Percentiles rank a stretch among this genome's conserved stretches.
These are phyloP conservation scores for Decapterus maruadsi DNA, from an alignment of 2,797 vertebrate genomes.

Conservation along the genomic window DNA sequence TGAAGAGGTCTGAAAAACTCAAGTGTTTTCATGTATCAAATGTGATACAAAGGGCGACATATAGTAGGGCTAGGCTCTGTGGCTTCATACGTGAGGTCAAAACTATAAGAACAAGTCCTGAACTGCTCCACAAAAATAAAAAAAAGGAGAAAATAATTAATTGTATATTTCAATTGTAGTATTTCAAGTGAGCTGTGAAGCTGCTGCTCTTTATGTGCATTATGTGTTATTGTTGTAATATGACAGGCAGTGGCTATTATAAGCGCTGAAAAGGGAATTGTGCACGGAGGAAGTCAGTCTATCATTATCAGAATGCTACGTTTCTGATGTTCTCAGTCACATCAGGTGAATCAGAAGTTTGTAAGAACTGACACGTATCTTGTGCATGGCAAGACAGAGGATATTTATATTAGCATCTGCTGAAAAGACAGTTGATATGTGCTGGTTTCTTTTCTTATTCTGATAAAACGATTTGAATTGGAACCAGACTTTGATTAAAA, in stretches of 20 bases:
- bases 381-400: background rate
- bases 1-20: too few species aligned
- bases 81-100: background rate
- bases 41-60: too few species aligned
- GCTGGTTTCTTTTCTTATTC: background rate
- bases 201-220: too few species aligned
- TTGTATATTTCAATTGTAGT: too few species aligned
- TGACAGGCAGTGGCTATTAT: too few species aligned
- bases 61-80: too few species aligned
- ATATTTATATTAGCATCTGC: background rate
- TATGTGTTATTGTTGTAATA: too few species aligned
- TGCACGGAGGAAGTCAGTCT: background rate
- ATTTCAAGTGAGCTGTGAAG: too few species aligned
- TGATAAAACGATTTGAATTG: background rate
- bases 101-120: background rate
- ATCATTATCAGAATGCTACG: background rate
- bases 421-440: background rate
- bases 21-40: too few species aligned
- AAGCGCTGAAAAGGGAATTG: constrained; percentile 3
- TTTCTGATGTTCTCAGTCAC: constrained; percentile 1
- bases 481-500: background rate
- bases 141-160: too few species aligned
- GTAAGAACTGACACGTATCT: background rate
- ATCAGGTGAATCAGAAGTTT: background rate
- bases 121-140: background rate